Base-by-base conservation (phyloP, 2,797 vertebrate species). In the Rhinoraja longicauda region DNA sequence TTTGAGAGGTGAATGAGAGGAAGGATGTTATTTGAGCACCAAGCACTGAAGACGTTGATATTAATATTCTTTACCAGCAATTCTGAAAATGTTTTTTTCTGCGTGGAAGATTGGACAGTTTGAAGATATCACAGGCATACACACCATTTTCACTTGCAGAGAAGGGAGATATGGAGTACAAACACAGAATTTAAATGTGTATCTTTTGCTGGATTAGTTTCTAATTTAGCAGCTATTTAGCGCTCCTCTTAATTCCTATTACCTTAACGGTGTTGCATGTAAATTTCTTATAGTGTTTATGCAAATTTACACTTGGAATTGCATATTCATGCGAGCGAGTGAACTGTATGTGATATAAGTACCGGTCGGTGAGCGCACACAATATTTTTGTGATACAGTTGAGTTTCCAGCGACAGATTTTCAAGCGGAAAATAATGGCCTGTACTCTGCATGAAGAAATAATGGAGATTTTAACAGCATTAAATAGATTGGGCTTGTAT, bases 231-330 rank as follows among this genome's bases (percentile, higher is more conserved):
- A 72, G 64, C 64, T 72, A 10, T 45, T 91, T 91, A 72, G 32
- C 32, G 21, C 9, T 90, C 62, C 19, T 24, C 9, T 72, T 73
- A 26, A 91, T 91, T 90, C 36, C 90, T 45, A 72, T 45, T 91
- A 70, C 36, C 36, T 6, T 91, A 62, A 39, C 9, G 21, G 72
- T 7, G 5, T 73, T 21, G 90, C 90, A 91, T 39, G 3, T 24
- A 36, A 26, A 91, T 90, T n/a, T 29, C 67, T 67, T 67, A 17
- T 19, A 72, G 36, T 39, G 0, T 86, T 32, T 9, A 64, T 32
- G 82, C 82, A 86, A 86, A 32, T 86, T 90, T 91, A 12, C n/a
- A 29, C 45, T 88, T 70, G 67, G 24, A 86, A 4, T 62, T 86
- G 29, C 82, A 86, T 64, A 19, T 86, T 64, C 59, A 86, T 86